Conservation (phyloP, 2,113 vertebrate species). For the Brienomyrus longianalis region DNA sequence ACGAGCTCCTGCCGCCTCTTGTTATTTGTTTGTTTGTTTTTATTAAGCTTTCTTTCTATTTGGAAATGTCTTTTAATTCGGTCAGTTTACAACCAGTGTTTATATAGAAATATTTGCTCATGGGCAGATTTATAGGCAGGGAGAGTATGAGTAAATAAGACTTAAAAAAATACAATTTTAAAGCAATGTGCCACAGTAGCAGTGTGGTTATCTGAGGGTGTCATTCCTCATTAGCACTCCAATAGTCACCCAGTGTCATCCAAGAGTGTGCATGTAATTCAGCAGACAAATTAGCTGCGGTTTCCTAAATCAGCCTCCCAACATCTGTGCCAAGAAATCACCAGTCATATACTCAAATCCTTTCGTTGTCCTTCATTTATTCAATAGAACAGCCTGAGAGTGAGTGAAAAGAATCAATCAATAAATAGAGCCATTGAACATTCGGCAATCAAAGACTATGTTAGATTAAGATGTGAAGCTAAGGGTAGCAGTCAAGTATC, state of each 20-base stretch:
- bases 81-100: background rate
- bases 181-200: background rate
- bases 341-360: background rate
- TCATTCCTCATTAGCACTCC: slow-evolving; percentile 9
- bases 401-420: background rate
- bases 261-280: background rate
- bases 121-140: background rate
- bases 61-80: background rate
- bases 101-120: background rate
- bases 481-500: background rate
- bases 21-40: background rate
- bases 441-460: background rate
- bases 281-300: slow-evolving; percentile 11
- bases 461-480: background rate
- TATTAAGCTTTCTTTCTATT: background rate
- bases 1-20: background rate
- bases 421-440: background rate
- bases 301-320: slow-evolving; percentile 32
- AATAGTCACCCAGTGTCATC: background rate
- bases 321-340: slow-evolving; percentile 39
- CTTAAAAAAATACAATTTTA: background rate
- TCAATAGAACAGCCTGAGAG: background rate
- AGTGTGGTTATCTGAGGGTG: background rate
- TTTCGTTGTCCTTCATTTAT: slow-evolving; percentile 22
- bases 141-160: background rate